phyloP scores from a whole-genome alignment of 2,113 vertebrate species.

The Asarcornis scutulata region DNA sequence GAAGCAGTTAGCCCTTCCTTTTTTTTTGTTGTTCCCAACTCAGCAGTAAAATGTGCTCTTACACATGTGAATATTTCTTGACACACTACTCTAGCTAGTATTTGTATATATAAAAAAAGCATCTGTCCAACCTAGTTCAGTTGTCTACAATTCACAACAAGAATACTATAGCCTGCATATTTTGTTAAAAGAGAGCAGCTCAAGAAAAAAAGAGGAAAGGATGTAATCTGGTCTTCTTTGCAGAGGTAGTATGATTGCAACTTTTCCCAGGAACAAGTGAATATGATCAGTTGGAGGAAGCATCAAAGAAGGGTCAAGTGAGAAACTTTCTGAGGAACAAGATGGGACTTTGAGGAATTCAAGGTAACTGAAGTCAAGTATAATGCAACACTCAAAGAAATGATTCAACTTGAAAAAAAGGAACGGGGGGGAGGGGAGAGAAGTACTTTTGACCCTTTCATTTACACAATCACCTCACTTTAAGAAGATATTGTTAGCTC shows the following conservation, averaged over 20 bases:
- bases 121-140: neutral
- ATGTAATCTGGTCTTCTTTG: neutral
- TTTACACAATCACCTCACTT: neutral
- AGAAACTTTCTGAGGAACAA: neutral
- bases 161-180: neutral
- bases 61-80: no score
- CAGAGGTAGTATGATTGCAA: neutral
- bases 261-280: neutral
- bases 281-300: neutral
- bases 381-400: neutral
- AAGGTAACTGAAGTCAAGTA: neutral
- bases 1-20: no score
- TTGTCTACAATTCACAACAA: neutral
- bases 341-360: neutral
- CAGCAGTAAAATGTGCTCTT: no score
- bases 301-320: neutral
- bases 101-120: no score
- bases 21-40: no score
- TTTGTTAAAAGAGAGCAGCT: neutral
- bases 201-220: neutral
- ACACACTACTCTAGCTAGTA: no score
- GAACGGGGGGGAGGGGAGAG: rapidly evolving
- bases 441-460: neutral
- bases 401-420: neutral
- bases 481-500: neutral